Evolutionary conservation across 2,888 invertebrate species (phyloP).

Genomic region (Luperina nickerlii): DNA sequence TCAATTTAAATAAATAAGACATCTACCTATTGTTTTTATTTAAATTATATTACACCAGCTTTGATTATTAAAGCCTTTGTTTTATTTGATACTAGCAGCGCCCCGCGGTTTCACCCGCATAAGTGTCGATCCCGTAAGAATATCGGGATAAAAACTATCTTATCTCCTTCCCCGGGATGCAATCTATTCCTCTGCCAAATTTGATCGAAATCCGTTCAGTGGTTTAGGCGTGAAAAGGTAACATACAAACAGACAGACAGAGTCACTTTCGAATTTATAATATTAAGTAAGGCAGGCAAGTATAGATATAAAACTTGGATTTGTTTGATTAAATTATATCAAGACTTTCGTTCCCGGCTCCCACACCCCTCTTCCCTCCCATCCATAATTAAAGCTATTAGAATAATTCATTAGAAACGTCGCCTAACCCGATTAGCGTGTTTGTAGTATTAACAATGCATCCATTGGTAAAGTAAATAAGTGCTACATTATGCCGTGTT

Average conservation of each 20-base stretch:
- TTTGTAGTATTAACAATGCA: conserved; percentile 81
- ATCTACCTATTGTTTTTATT: not conserved
- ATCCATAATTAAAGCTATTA: conserved; percentile 58
- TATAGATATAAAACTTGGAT: not conserved
- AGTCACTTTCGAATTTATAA: no score
- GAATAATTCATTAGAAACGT: conserved; percentile 68
- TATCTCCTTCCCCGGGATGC: no score
- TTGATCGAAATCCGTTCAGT: no score
- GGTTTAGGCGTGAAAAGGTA: no score
- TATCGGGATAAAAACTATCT: no score
- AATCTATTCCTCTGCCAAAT: no score
- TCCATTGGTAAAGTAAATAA: conserved; percentile 70
- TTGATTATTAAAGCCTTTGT: not conserved
- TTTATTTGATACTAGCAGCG: not conserved
- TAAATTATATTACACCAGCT: not conserved
- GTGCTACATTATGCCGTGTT: conserved; percentile 37
- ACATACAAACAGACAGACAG: no score
- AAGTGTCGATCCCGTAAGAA: no score
- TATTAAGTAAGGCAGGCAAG: no score
- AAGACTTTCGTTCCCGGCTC: not conserved
- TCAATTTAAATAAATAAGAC: not conserved
- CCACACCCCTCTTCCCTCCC: not conserved
- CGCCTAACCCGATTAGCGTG: conserved; percentile 76
- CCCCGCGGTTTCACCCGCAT: no score
- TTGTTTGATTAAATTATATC: not conserved